phyloP scores from a whole-genome alignment of 2,888 invertebrate species.

The Platypus cylindrus region DNA sequence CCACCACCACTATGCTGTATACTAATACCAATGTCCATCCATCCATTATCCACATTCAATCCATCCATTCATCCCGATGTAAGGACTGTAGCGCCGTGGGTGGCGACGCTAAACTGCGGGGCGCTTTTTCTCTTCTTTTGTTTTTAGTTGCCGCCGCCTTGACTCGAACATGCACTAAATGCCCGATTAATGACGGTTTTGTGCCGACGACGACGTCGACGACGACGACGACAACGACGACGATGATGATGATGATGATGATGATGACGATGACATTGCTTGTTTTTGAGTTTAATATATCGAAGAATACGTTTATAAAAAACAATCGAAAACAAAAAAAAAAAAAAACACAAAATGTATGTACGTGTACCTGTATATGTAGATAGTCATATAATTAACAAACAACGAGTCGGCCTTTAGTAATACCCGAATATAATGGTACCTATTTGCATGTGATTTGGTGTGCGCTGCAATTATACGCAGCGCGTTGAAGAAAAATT shows the following conservation, averaged over 20 bases:
- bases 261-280: slow-evolving; percentile 7
- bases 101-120: slow-evolving; percentile 12
- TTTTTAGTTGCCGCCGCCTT: slow-evolving; percentile 13
- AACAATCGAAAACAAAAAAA: background rate
- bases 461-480: no score
- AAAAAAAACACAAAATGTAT: no score
- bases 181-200: slow-evolving; percentile 16
- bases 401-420: no score
- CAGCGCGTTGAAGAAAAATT: no score
- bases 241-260: background rate
- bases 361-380: background rate
- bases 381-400: no score
- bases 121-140: slow-evolving; percentile 15
- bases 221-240: background rate
- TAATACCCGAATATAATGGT: no score
- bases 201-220: slow-evolving; percentile 8
- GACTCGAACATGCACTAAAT: slow-evolving; percentile 15
- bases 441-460: no score
- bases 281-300: slow-evolving; percentile 5
- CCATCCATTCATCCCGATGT: background rate
- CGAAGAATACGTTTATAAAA: background rate
- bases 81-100: slow-evolving; percentile 3
- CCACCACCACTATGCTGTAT: no score
- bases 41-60: no score
- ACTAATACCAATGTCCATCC: no score